phyloP scores from a whole-genome alignment of 2,113 vertebrate species.

The Willisornis vidua region DNA sequence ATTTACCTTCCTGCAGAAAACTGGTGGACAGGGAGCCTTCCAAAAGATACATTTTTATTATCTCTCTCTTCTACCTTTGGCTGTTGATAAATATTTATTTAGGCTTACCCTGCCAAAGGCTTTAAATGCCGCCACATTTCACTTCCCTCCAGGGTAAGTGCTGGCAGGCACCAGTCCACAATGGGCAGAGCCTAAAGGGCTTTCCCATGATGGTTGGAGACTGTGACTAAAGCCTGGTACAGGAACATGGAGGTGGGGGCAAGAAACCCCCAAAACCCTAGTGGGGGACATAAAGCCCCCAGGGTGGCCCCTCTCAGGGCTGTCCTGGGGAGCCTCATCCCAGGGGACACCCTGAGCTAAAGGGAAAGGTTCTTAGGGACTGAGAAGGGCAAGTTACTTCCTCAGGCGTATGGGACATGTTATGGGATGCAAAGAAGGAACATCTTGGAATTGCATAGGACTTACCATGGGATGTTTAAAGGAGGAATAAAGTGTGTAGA shows the following conservation, averaged over 20 bases:
- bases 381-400: neutral
- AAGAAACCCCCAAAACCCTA: neutral
- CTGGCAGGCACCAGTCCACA: neutral
- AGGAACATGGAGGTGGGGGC: accelerated
- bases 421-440: neutral
- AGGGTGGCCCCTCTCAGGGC: neutral
- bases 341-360: neutral
- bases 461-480: neutral
- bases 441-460: neutral
- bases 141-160: neutral
- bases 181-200: neutral
- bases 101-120: constrained; percentile 25
- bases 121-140: neutral
- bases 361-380: neutral
- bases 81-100: constrained; percentile 32
- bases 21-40: neutral
- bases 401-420: neutral
- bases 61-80: neutral
- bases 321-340: neutral
- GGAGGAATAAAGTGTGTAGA: neutral
- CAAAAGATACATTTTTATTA: constrained; percentile 50
- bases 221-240: neutral
- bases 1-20: constrained; percentile 30
- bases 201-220: neutral
- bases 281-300: accelerated